phyloP scores from a whole-genome alignment of 2,113 vertebrate genomes.

The Sylvia atricapilla region DNA sequence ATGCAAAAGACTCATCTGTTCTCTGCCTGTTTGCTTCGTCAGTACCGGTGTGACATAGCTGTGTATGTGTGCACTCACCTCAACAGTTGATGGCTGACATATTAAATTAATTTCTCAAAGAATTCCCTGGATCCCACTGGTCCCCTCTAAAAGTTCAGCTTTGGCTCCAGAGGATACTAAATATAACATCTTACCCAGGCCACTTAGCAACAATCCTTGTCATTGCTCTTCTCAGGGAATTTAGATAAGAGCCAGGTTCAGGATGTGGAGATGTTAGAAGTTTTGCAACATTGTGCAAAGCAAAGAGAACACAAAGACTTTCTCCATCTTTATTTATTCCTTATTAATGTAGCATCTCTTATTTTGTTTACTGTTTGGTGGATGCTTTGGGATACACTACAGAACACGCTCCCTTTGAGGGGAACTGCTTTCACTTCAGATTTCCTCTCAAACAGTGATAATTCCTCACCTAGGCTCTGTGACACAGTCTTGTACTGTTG shows the following conservation, averaged over 20 bases:
- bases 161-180: not conserved
- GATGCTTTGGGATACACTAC: not conserved
- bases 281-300: not conserved
- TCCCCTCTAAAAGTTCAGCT: not conserved
- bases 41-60: not conserved
- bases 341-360: not conserved
- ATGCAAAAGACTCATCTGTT: not conserved
- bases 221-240: not conserved
- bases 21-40: fast-evolving
- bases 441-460: not conserved
- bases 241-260: not conserved
- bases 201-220: not conserved
- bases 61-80: not conserved
- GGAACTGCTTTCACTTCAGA: not conserved
- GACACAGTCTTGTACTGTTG: not conserved
- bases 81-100: not conserved
- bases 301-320: not conserved
- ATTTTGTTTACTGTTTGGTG: not conserved
- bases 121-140: not conserved
- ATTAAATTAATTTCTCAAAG: not conserved
- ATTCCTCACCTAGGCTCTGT: not conserved
- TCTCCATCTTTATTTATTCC: not conserved
- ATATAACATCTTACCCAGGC: not conserved
- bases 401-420: not conserved
- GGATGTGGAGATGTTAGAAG: not conserved